These are phyloP conservation scores for Hoplostethus atlanticus DNA, from an alignment of 2,797 vertebrate species.

Conservation along the genomic window DNA sequence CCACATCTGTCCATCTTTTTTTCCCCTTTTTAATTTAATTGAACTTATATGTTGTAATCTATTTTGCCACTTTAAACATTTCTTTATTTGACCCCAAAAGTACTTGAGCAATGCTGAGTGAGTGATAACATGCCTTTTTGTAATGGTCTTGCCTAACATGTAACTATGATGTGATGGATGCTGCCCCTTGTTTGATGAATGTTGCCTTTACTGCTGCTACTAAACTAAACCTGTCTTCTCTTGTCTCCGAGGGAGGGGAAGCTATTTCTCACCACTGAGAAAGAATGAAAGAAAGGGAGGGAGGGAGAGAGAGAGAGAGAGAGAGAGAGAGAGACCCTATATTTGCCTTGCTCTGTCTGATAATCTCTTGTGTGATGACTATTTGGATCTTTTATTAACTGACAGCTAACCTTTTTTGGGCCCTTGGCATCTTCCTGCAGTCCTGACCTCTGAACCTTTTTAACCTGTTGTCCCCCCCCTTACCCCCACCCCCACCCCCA, in stretches of 20 bases:
- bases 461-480: conserved; percentile 84
- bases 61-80: conserved; percentile 34
- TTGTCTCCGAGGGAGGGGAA: conserved; percentile 54
- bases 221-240: conserved; percentile 63
- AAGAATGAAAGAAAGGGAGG: conserved; percentile 23
- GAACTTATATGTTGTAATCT: conserved; percentile 37
- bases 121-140: conserved; percentile 40
- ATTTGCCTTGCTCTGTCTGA: conserved; percentile 43
- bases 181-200: conserved; percentile 63
- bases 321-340: conserved; percentile 37
- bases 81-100: conserved; percentile 46
- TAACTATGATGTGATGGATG: conserved; percentile 63
- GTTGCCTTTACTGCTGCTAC: conserved; percentile 62
- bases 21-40: conserved; percentile 31
- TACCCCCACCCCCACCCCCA: conserved; percentile 87
- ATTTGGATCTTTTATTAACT: conserved; percentile 56
- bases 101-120: conserved; percentile 44
- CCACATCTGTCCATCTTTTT: conserved; percentile 1
- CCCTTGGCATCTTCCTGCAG: conserved; percentile 66
- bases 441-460: conserved; percentile 78
- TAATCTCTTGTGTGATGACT: conserved; percentile 53
- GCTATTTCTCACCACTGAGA: conserved; percentile 51
- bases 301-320: conserved; percentile 38
- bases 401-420: conserved; percentile 59
- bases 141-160: conserved; percentile 39